Evolutionary conservation across 2,113 vertebrate species (phyloP), one percentile per base, ranked within the genome.

Genomic region (Heterotilapia buettikoferi): DNA sequence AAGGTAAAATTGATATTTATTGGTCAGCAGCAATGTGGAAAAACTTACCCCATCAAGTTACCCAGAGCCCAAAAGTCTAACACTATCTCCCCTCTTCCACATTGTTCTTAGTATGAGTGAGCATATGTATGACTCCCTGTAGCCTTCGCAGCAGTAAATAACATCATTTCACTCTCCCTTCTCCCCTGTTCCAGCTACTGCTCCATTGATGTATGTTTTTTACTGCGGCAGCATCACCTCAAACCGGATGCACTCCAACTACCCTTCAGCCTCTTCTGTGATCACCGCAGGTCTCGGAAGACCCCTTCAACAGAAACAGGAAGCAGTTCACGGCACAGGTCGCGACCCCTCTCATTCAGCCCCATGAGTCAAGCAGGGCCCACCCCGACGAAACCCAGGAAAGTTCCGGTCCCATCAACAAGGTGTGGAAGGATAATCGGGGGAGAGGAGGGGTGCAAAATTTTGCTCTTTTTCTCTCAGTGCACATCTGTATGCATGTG

Each of bases 371-470:
- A 97, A 97, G 96, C 93, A 40, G 91, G 91, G 91, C 95, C 96
- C 95, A 97, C 95, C 95, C 94, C 89, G 92, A 87, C 85, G 93
- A 92, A 96, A 97, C 93, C 95, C 94, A 50, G 86, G 91, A 91
- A 96, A 95, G 95, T 87, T 96, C 97, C 94, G 95, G 94, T 94
- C 95, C 87, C 96, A 92, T 92, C 91, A 89, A 94, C 92, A 92
- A 95, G 94, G 93, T 94, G 93, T 92, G 94, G 94, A 95, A 95
- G 92, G 95, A 93, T 93, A 54, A 89, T 89, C 52, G 50, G 36
- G 16, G 54, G 88, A 40, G 90, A 52, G 82, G 83, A 31, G 57
- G 82, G 36, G 76, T 45, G 43, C 52, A 26, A 45, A 85, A 61
- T 52, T 40, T 68, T 40, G 16, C 52, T 76, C 63, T 50, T 11